Evolutionary conservation across 1,140 invertebrate genomes (phyloP).

Genomic region (Pseudomyrmex dendroicus): DNA sequence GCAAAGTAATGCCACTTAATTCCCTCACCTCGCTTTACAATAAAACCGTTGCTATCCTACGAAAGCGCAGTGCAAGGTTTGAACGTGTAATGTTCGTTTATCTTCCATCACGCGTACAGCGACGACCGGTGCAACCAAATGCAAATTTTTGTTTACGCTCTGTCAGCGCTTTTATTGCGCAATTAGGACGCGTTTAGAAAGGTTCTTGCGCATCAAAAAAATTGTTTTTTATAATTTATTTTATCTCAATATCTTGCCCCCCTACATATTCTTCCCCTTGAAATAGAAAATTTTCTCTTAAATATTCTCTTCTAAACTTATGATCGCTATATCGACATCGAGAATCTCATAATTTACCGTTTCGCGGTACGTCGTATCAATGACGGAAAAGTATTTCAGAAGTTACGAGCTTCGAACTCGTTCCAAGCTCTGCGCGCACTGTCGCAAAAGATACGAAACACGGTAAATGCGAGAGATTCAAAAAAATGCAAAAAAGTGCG

Average conservation of each 20-base stretch:
- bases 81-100: slow-evolving; percentile 54
- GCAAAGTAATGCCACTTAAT: slow-evolving; percentile 60
- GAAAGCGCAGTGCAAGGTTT: slow-evolving; percentile 33
- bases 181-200: slow-evolving; percentile 40
- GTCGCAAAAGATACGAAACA: slow-evolving; percentile 10
- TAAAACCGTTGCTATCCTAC: slow-evolving; percentile 53
- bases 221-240: background rate
- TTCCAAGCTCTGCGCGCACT: background rate
- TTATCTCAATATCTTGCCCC: too few relatives aligned
- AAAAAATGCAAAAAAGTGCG: slow-evolving; percentile 29
- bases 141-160: slow-evolving; percentile 56
- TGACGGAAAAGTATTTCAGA: slow-evolving; percentile 26
- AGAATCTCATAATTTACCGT: slow-evolving; percentile 5
- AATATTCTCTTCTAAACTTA: slow-evolving; percentile 12
- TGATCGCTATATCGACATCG: background rate
- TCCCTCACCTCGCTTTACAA: slow-evolving; percentile 48
- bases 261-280: too few relatives aligned
- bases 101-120: slow-evolving; percentile 50
- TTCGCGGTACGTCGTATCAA: slow-evolving; percentile 23
- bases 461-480: slow-evolving; percentile 4
- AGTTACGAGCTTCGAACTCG: slow-evolving; percentile 29
- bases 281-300: too few relatives aligned
- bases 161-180: slow-evolving; percentile 45
- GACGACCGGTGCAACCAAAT: slow-evolving; percentile 45
- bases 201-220: background rate